Conservation (phyloP, 2,797 vertebrate genomes). For the Taeniopygia guttata region DNA sequence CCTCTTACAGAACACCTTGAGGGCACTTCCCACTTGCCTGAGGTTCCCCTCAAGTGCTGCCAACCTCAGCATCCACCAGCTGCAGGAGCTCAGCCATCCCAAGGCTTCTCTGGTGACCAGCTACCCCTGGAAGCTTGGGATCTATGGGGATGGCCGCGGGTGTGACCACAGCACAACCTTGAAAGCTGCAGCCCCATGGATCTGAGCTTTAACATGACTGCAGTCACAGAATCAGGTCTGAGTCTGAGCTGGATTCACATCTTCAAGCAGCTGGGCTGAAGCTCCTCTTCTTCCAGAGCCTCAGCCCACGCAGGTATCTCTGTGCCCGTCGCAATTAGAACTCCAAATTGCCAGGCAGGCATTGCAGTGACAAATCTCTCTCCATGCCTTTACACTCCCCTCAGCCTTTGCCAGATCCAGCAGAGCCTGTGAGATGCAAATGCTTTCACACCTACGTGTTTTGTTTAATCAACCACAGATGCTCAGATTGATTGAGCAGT, state of each 20-base stretch:
- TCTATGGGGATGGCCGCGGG: neutral
- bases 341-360: neutral
- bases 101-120: fast-evolving
- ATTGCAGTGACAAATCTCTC: neutral
- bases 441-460: slow-evolving; percentile 58
- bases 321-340: neutral
- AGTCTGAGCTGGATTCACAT: neutral
- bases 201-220: neutral
- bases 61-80: neutral
- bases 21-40: neutral
- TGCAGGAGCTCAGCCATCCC: fast-evolving
- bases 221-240: neutral
- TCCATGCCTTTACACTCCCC: neutral
- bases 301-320: neutral
- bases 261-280: slow-evolving; percentile 2
- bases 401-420: slow-evolving; percentile 39
- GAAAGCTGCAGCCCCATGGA: fast-evolving
- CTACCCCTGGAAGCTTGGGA: neutral
- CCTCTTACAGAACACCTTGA: neutral
- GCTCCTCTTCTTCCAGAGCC: neutral
- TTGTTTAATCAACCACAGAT: slow-evolving; percentile 62
- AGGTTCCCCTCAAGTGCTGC: fast-evolving
- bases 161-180: neutral
- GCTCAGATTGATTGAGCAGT: slow-evolving; percentile 59
- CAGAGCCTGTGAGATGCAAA: slow-evolving; percentile 43